phyloP scores from a whole-genome alignment of 2,888 invertebrate genomes.

The Ophioninae sp. region DNA sequence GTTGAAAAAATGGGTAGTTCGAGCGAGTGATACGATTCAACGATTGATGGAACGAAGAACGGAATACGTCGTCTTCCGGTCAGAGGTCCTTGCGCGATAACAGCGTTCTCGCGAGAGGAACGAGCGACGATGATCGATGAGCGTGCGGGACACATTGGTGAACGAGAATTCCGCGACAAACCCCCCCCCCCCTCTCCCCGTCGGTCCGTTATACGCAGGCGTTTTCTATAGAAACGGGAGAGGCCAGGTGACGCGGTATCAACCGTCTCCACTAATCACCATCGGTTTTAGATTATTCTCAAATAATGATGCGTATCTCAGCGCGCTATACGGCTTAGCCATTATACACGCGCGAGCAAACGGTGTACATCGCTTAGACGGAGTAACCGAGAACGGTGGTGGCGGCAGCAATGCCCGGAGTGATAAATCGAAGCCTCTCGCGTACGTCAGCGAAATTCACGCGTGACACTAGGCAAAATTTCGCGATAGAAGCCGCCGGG shows the following conservation, averaged over 20 bases:
- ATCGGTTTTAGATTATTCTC: constrained; percentile 81
- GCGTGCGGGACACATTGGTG: constrained; percentile 29
- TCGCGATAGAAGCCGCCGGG: not conserved
- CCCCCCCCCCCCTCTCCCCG: too few species aligned
- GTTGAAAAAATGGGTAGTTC: too few species aligned
- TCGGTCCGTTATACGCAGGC: constrained; percentile 37
- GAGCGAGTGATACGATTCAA: too few species aligned
- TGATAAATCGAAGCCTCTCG: constrained; percentile 59
- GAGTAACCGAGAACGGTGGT: constrained; percentile 20
- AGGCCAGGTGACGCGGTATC: constrained; percentile 76
- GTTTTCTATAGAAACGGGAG: constrained; percentile 70
- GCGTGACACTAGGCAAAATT: constrained; percentile 23
- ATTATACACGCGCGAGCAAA: not conserved
- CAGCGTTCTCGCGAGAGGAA: not conserved
- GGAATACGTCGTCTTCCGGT: not conserved
- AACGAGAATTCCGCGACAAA: constrained; percentile 35
- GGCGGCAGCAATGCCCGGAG: constrained; percentile 27
- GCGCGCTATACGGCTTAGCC: constrained; percentile 8
- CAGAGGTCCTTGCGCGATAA: constrained; percentile 3
- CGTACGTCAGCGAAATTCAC: constrained; percentile 38
- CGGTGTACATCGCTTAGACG: not conserved
- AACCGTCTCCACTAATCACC: constrained; percentile 79
- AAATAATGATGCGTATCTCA: constrained; percentile 79
- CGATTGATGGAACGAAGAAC: too few species aligned
- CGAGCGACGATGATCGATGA: constrained; percentile 58